Conservation (phyloP, 2,113 vertebrate genomes). For the Petrocephalus zakoni region DNA sequence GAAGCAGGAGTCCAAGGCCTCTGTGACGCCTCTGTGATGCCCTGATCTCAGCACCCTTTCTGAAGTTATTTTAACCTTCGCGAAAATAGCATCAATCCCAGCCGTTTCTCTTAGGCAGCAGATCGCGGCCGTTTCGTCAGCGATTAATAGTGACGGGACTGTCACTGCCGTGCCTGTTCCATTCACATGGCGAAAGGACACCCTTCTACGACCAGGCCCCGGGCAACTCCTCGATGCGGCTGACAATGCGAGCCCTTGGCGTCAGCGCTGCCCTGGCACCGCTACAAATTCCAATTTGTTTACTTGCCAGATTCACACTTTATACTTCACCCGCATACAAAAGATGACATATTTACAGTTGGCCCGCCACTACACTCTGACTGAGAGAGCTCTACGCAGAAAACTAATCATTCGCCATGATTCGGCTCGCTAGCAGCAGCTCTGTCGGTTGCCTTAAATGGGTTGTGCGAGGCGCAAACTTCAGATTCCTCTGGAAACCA, state of each 20-base stretch:
- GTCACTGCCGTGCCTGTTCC: neutral
- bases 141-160: neutral
- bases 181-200: neutral
- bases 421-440: neutral
- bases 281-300: neutral
- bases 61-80: neutral
- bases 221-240: neutral
- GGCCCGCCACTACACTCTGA: neutral
- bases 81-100: neutral
- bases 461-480: constrained; percentile 20
- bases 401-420: neutral
- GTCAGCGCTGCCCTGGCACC: neutral
- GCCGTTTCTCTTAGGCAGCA: neutral
- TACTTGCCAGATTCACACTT: neutral
- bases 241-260: neutral
- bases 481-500: constrained; percentile 21
- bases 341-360: constrained; percentile 8
- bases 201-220: neutral
- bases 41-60: neutral
- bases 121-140: neutral
- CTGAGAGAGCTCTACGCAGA: neutral
- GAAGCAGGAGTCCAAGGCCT: neutral
- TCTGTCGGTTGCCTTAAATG: constrained; percentile 30
- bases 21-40: neutral
- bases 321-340: neutral